phyloP scores from a whole-genome alignment of 1,140 invertebrate genomes.

The Trachymyrmex septentrionalis region DNA sequence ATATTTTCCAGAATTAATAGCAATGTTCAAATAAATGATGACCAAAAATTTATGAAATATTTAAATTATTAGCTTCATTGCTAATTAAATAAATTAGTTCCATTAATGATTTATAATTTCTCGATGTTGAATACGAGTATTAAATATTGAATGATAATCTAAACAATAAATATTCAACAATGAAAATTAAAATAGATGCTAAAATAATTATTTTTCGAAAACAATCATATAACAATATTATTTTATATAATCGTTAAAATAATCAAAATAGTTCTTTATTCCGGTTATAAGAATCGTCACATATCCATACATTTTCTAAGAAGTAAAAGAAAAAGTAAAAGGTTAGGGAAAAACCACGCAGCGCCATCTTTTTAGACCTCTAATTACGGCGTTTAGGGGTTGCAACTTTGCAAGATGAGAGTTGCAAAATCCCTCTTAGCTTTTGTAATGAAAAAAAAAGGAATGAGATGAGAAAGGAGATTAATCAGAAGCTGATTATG shows the following conservation, averaged over 20 bases:
- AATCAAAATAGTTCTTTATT: not conserved
- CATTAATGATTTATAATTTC: not conserved
- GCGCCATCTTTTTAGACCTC: conserved; percentile 50
- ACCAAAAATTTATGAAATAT: not conserved
- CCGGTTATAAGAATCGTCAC: not conserved
- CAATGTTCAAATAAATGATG: not conserved
- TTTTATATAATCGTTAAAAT: not conserved
- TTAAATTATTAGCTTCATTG: not conserved
- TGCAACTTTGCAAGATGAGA: conserved; percentile 1
- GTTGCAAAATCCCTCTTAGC: not conserved
- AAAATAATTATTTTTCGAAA: conserved; percentile 5
- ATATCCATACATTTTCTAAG: conserved; percentile 8
- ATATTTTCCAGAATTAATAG: not conserved
- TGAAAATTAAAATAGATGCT: not conserved
- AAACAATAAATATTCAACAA: not conserved
- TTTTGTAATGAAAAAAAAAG: conserved; percentile 36
- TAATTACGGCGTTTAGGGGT: conserved; percentile 20
- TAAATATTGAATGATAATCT: not conserved
- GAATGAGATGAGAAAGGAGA: conserved; percentile 14
- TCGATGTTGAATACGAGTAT: not conserved
- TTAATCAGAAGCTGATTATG: conserved; percentile 4
- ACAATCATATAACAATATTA: not conserved
- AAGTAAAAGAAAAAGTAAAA: conserved; percentile 5
- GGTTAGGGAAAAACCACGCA: conserved; percentile 19
- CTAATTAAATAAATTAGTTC: not conserved